Base-by-base conservation (phyloP, 2,888 invertebrate species). In the Pristionchus exspectatus region DNA sequence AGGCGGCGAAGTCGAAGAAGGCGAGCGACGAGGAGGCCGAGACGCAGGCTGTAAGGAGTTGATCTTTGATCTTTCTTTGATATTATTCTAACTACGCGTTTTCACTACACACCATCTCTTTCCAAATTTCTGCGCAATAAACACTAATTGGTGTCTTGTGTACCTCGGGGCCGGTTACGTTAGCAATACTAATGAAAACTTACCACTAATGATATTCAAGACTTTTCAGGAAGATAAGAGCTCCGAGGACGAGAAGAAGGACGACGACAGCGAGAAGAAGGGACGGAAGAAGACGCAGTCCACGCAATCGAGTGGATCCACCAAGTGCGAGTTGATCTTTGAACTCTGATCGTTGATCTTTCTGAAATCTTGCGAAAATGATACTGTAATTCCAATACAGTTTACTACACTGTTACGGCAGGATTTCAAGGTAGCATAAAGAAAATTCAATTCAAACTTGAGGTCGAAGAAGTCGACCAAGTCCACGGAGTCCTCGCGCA, bases 401-500 rank as follows among this genome's bases (percentile, higher is more conserved):
- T n/a, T n/a, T n/a, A n/a, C n/a, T n/a, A n/a, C n/a, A n/a, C n/a
- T n/a, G n/a, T n/a, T n/a, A n/a, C n/a, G n/a, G n/a, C n/a, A n/a
- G n/a, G n/a, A n/a, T n/a, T n/a, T n/a, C n/a, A n/a, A n/a, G n/a
- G n/a, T n/a, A n/a, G n/a, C n/a, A n/a, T n/a, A 54, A 54, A 54
- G 54, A 69, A 33, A 33, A 72, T 33, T 72, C 4, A 72, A 1
- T 72, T 5, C 33, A 72, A n/a, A n/a, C n/a, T n/a, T n/a, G n/a
- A n/a, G 74, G 38, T 74, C 74, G 74, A 74, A 74, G 74, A 74
- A 74, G 74, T 69, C 69, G 69, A 21, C 74, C 38, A 74, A 74
- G 38, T 74, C 74, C 18, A 38, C 74, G 24, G 38, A 38, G 21
- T 74, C 74, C 33, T 74, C 74, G 21, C 74, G 74, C 38, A 74